Percentiles rank a stretch among this genome's conserved stretches.
Evolutionary conservation across 2,113 vertebrate species (phyloP).

Genomic region (Microcebus lehilahytsara): DNA sequence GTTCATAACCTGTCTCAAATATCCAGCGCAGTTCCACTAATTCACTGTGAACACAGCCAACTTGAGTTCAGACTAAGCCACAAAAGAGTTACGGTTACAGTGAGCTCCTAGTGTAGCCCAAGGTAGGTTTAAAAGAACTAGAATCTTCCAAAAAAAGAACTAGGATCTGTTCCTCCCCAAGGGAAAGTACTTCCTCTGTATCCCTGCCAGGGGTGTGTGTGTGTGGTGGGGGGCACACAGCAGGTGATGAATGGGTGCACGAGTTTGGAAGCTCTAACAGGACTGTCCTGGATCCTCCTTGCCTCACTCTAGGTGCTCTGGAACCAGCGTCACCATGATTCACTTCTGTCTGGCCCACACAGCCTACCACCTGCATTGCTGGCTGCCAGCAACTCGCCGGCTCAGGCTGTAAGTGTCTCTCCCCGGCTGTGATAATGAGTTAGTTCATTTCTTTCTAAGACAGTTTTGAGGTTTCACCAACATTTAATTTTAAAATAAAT

Average conservation of each 20-base stretch:
- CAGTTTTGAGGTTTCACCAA: background rate
- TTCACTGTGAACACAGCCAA: background rate
- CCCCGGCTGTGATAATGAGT: background rate
- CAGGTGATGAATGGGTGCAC: background rate
- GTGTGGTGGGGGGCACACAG: no score
- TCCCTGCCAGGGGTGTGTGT: no score
- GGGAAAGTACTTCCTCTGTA: background rate
- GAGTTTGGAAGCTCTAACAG: background rate
- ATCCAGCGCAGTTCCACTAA: background rate
- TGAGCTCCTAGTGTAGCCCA: background rate
- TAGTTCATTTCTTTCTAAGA: background rate
- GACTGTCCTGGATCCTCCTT: background rate
- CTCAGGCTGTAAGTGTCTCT: conserved; percentile 70
- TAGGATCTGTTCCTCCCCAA: background rate
- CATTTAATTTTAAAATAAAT: background rate
- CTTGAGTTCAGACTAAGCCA: background rate
- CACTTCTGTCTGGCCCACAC: conserved; percentile 73
- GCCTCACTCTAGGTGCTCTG: background rate
- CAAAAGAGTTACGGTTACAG: background rate
- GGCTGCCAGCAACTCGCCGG: conserved; percentile 46
- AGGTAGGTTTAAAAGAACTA: background rate
- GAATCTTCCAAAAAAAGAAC: background rate
- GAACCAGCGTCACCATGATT: conserved; percentile 49
- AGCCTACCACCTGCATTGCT: conserved; percentile 27
- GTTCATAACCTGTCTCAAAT: background rate